Conservation (phyloP, 2,113 vertebrate species). For the Myiopsitta monachus region DNA sequence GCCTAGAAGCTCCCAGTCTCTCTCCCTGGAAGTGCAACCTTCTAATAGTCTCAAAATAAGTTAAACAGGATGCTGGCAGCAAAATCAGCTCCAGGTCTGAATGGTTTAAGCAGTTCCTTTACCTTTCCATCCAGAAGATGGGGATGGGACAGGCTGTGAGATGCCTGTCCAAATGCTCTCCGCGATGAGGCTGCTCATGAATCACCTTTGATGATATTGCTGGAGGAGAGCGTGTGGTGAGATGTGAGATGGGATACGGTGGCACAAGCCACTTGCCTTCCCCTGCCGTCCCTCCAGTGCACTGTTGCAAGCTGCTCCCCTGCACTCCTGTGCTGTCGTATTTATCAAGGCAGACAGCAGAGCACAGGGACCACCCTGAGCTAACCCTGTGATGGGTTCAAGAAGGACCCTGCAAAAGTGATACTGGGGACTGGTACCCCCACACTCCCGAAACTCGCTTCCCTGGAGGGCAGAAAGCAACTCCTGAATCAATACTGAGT, state of each 20-base stretch:
- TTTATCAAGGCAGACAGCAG: neutral
- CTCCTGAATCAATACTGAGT: neutral
- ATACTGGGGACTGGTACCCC: too few species aligned
- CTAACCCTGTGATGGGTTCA: neutral
- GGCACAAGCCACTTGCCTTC: neutral
- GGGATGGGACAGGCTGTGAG: neutral
- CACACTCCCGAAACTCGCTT: neutral
- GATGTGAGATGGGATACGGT: fast-evolving
- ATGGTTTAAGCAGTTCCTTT: neutral
- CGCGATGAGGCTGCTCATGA: fast-evolving
- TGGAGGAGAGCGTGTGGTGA: fast-evolving
- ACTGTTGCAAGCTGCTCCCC: neutral
- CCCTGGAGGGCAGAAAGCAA: neutral
- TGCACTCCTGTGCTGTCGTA: neutral
- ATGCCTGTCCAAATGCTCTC: neutral
- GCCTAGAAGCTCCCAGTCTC: neutral
- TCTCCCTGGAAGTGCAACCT: neutral
- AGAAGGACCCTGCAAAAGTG: neutral
- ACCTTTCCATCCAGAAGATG: neutral
- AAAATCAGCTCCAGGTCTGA: neutral
- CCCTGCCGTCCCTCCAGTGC: fast-evolving
- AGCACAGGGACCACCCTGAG: neutral
- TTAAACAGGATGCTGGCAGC: neutral
- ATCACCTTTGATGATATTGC: neutral
- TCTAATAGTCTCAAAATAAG: neutral